phyloP scores from a whole-genome alignment of 2,888 invertebrate genomes.

The Latrodectus elegans region DNA sequence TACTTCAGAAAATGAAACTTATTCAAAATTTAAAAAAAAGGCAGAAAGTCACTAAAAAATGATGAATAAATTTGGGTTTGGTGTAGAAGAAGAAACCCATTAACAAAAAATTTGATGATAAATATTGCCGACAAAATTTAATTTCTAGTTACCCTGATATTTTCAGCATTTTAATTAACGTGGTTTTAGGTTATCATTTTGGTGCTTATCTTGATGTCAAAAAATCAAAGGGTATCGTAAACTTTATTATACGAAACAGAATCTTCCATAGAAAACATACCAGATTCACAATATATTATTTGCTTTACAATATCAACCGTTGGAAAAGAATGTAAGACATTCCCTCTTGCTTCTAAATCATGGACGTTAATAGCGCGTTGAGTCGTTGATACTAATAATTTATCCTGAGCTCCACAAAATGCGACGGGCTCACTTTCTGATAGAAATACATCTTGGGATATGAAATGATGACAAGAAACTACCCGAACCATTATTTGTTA shows the following conservation, averaged over 20 bases:
- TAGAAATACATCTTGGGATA: constrained; percentile 81
- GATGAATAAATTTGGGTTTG: too few species aligned
- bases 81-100: too few species aligned
- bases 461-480: constrained; percentile 82
- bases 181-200: too few species aligned
- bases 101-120: too few species aligned
- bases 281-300: constrained; percentile 63
- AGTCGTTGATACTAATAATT: constrained; percentile 79
- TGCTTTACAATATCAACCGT: constrained; percentile 75
- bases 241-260: not conserved
- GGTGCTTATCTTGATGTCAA: too few species aligned
- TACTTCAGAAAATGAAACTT: too few species aligned
- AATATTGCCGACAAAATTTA: too few species aligned
- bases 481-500: constrained; percentile 80
- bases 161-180: too few species aligned
- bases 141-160: too few species aligned
- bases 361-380: constrained; percentile 78
- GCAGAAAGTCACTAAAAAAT: too few species aligned
- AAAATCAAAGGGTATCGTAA: too few species aligned
- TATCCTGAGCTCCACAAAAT: constrained; percentile 78
- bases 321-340: constrained; percentile 80
- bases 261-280: constrained; percentile 14
- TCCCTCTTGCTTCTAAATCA: constrained; percentile 77
- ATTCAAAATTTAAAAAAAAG: too few species aligned
- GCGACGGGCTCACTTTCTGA: constrained; percentile 81